phyloP scores from a whole-genome alignment of 37 sponge, comb jelly and placozoan species.

The Diacarnus erythraeanus region DNA sequence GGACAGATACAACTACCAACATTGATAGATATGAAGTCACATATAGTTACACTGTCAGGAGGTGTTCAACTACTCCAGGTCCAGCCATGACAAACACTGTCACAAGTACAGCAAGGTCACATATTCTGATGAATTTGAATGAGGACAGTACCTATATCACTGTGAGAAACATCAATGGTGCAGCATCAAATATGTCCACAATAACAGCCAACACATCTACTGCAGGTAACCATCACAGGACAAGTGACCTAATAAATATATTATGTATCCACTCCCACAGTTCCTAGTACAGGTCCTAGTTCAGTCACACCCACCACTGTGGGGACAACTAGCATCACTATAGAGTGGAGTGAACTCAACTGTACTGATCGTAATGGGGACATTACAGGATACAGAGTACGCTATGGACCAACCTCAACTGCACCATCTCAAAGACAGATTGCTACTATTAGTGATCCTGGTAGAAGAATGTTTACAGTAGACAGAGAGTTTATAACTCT shows the following conservation, averaged over 20 bases:
- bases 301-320: neutral
- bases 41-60: neutral
- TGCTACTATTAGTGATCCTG: too few species aligned
- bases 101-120: neutral
- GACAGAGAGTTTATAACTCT: too few species aligned
- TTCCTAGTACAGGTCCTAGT: conserved; percentile 21
- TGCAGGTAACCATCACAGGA: too few species aligned
- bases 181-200: too few species aligned
- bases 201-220: too few species aligned
- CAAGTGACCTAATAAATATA: too few species aligned
- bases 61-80: neutral
- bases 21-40: neutral
- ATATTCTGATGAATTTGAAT: neutral
- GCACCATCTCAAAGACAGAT: neutral
- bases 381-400: conserved; percentile 30
- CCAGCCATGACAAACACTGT: neutral
- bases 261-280: conserved; percentile 5
- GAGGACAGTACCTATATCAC: neutral
- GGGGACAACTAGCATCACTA: neutral
- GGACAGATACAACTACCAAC: neutral
- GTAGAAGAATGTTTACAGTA: too few species aligned
- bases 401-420: neutral
- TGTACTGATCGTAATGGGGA: conserved; percentile 35
- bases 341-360: conserved; percentile 27
- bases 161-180: too few species aligned